These are phyloP conservation scores for Enteromius paludinosus DNA, from an alignment of 2,797 vertebrate species.

Conservation along the genomic window DNA sequence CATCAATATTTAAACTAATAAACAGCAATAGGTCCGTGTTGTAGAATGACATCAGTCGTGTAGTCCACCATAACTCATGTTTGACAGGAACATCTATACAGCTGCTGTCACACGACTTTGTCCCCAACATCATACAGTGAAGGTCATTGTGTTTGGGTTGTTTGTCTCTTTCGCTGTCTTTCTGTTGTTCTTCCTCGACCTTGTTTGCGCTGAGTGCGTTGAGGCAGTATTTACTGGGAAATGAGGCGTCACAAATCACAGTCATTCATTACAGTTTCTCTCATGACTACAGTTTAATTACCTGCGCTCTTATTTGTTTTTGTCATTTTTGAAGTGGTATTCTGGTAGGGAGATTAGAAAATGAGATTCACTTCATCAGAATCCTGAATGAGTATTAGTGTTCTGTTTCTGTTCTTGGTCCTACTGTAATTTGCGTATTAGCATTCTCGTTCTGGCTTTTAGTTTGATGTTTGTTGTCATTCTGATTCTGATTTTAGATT, in stretches of 20 bases:
- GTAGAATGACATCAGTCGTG: not conserved
- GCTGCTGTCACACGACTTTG: slow-evolving; percentile 14
- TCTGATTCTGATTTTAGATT: not conserved
- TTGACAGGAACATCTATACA: slow-evolving; percentile 29
- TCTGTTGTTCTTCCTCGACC: not conserved
- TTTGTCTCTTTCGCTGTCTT: not conserved
- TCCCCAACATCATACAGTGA: slow-evolving; percentile 6
- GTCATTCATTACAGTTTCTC: slow-evolving; percentile 17
- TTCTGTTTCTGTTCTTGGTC: not conserved
- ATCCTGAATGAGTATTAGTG: not conserved
- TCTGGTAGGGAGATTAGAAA: not conserved
- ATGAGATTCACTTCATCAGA: not conserved
- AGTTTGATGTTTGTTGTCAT: not conserved
- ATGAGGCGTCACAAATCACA: slow-evolving; percentile 21
- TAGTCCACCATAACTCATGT: slow-evolving; percentile 19
- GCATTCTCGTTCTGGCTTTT: not conserved
- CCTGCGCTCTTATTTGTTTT: not conserved
- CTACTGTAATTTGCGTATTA: not conserved
- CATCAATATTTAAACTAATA: not conserved
- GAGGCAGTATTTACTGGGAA: slow-evolving; percentile 32
- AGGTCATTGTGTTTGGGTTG: slow-evolving; percentile 40
- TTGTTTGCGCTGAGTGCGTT: slow-evolving; percentile 14
- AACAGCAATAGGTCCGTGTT: not conserved
- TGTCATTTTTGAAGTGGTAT: not conserved
- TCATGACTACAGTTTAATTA: not conserved